These are phyloP conservation scores for Drosophila sp. DNA, from an alignment of 1,140 invertebrate species.

Conservation along the genomic window DNA sequence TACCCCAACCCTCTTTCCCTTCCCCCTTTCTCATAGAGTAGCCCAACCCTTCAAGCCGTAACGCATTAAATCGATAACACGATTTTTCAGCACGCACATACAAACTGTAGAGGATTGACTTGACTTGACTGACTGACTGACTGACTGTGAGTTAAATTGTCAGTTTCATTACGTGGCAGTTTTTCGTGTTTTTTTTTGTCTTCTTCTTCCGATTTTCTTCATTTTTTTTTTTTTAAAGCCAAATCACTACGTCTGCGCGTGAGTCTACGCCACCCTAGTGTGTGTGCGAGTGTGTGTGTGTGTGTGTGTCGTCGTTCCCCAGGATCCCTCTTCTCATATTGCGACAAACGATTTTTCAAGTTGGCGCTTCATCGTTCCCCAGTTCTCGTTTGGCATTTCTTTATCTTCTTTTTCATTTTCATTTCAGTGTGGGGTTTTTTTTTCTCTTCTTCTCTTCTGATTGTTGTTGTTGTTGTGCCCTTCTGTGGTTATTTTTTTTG, in stretches of 20 bases:
- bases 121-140: slow-evolving; percentile 42
- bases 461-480: slow-evolving; percentile 21
- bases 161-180: slow-evolving; percentile 79
- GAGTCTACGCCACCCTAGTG: slow-evolving; percentile 28
- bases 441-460: background rate
- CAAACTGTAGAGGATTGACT: slow-evolving; percentile 23
- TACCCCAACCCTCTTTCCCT: background rate
- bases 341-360: slow-evolving; percentile 81
- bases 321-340: slow-evolving; percentile 41
- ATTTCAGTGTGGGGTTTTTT: slow-evolving; percentile 17
- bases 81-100: slow-evolving; percentile 77
- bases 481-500: slow-evolving; percentile 33
- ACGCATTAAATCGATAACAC: slow-evolving; percentile 81
- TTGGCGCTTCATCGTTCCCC: slow-evolving; percentile 70
- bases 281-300: no score
- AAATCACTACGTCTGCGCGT: slow-evolving; percentile 78
- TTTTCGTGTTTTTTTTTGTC: slow-evolving; percentile 30
- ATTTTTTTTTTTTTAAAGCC: slow-evolving; percentile 62
- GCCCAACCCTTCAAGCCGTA: slow-evolving; percentile 43
- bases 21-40: slow-evolving; percentile 3
- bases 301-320: slow-evolving; percentile 6
- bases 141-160: slow-evolving; percentile 75
- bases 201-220: slow-evolving; percentile 25
- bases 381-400: slow-evolving; percentile 18
- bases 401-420: slow-evolving; percentile 17